These are phyloP conservation scores for Eulemur rubriventer DNA, from an alignment of 2,797 vertebrate species.

Conservation along the genomic window DNA sequence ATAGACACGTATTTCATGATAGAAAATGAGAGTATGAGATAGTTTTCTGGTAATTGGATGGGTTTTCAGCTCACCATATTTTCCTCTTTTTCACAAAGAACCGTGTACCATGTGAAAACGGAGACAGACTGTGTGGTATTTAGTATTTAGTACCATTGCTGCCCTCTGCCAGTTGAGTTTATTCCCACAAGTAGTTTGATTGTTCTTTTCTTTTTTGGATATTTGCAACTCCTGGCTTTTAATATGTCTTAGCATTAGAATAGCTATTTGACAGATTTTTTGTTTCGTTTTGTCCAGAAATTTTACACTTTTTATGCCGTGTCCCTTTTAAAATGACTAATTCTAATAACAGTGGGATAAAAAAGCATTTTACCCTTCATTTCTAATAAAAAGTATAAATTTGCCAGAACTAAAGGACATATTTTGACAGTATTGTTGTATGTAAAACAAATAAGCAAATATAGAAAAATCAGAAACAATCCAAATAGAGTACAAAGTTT, in stretches of 20 bases:
- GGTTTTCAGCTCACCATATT: background rate
- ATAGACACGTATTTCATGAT: background rate
- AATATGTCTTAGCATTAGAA: slow-evolving; percentile 1
- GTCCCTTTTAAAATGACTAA: background rate
- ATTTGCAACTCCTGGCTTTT: slow-evolving; percentile 22
- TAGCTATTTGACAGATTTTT: background rate
- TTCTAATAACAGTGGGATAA: background rate
- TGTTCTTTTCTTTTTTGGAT: background rate
- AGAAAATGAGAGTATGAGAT: background rate
- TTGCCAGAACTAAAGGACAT: background rate
- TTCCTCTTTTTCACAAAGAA: slow-evolving; percentile 9
- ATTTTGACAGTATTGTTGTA: background rate
- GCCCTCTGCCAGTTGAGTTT: background rate
- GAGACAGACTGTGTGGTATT: background rate
- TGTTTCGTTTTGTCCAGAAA: slow-evolving; percentile 4
- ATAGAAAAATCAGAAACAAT: background rate
- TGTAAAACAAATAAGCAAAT: background rate
- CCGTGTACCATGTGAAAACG: background rate
- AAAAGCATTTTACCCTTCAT: background rate
- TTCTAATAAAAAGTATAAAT: background rate
- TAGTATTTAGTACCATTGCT: background rate
- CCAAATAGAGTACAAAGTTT: background rate
- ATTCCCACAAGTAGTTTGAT: background rate
- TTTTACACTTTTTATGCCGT: background rate
- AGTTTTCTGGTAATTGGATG: slow-evolving; percentile 14